Percentiles rank a stretch among this genome's conserved stretches.
These are phyloP conservation scores for Crocodylus rhombifer DNA, from an alignment of 2,797 vertebrate genomes.

Conservation along the genomic window DNA sequence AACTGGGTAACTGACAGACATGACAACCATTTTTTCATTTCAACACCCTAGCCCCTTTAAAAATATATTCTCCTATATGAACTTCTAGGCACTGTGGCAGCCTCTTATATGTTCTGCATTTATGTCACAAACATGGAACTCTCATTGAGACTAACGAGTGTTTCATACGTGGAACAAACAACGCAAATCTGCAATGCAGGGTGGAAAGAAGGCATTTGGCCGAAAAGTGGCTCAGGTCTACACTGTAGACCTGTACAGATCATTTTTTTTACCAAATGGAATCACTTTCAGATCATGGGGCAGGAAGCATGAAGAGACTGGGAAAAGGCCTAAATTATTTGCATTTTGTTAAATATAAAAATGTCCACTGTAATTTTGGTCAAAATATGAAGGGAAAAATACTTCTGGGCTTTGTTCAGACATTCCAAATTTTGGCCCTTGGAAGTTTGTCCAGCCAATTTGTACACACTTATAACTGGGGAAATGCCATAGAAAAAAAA, in stretches of 20 bases:
- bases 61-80: background rate
- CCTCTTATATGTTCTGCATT: accelerated
- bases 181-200: background rate
- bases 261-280: background rate
- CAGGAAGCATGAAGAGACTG: conserved; percentile 37
- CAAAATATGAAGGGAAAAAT: conserved; percentile 44
- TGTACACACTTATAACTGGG: conserved; percentile 60
- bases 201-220: conserved; percentile 5
- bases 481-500: conserved; percentile 57
- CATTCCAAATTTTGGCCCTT: conserved; percentile 22
- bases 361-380: conserved; percentile 25
- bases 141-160: background rate
- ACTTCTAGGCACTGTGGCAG: background rate
- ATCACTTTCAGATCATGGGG: conserved; percentile 7
- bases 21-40: conserved; percentile 58
- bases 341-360: conserved; percentile 47
- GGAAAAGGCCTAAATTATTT: conserved; percentile 46
- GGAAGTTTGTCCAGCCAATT: conserved; percentile 62
- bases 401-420: conserved; percentile 34
- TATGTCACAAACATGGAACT: background rate
- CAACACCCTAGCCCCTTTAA: conserved; percentile 16
- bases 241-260: background rate
- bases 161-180: accelerated
- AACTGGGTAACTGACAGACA: conserved; percentile 37
- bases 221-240: conserved; percentile 59